Base-by-base conservation (phyloP, 2,888 invertebrate genomes). In the Nomada hirtipes region DNA sequence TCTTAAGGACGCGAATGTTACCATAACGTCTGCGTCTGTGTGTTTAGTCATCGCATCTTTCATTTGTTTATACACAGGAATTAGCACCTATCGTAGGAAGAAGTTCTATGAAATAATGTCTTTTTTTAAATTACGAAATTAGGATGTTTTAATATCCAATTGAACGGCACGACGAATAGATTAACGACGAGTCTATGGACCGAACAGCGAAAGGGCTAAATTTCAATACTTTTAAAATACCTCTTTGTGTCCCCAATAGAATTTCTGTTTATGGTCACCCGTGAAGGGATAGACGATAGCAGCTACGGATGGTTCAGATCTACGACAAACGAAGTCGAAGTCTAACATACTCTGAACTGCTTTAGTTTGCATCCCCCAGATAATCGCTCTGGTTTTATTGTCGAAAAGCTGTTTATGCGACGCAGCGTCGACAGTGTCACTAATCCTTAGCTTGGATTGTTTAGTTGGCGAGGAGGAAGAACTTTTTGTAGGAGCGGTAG, bases 211-310 rank as follows among this genome's bases (percentile, higher is more conserved):
- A 29, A 29, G 29, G 0, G 9, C 7, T 36, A 36, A 36, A 36
- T 36, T 36, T 36, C 36, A 36, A 7, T 23, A 9, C 55, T 20
- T 23, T 23, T 20, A 4, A 36, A 36, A 94, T 86, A 96, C 95
- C 95, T 99, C 99, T 93, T 99, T 98, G 94, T 99, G 99, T 0
- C 99, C 99, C 97, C 99, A 99, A 94, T 99, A 99, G 95, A 98
- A 99, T 94, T 99, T 99, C 94, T 99, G 99, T 93, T 99, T 99
- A 94, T 99, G 99, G 94, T 99, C 99, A 0, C 99, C 99, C 18
- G 97, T 98, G 94, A 99, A 99, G 0, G 99, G 99, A 94, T 99
- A 99, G 52, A 99, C 98, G 93, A 99, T 97, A 47, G 99, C 99
- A 0, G 98, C 98, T 1, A 99, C 98, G 0, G 97, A 98, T 0